These are phyloP conservation scores for Drosophila busckii DNA, from an alignment of 1,140 invertebrate species.

Conservation along the genomic window DNA sequence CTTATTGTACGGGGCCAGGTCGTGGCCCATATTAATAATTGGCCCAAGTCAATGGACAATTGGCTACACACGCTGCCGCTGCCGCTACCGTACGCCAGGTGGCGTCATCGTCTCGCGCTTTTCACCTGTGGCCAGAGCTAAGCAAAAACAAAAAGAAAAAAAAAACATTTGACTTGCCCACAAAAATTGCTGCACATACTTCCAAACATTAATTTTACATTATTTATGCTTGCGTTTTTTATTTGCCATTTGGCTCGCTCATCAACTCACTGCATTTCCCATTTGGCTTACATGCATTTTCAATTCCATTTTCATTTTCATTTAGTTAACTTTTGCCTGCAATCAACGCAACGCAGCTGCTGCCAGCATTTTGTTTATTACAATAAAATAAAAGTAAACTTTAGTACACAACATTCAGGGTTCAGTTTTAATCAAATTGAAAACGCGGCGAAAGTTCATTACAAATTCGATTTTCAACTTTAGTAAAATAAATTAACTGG, in stretches of 20 bases:
- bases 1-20: constrained; percentile 22
- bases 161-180: constrained; percentile 21
- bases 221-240: constrained; percentile 48
- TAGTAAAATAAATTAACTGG: too few relatives aligned
- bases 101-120: constrained; percentile 19
- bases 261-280: neutral
- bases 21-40: constrained; percentile 58
- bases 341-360: too few relatives aligned
- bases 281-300: neutral
- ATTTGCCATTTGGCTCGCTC: constrained; percentile 22
- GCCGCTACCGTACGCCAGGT: constrained; percentile 37
- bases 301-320: neutral
- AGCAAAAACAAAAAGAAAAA: constrained; percentile 6
- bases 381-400: too few relatives aligned
- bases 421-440: too few relatives aligned
- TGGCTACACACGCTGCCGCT: too few relatives aligned
- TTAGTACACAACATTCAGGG: too few relatives aligned
- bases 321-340: too few relatives aligned
- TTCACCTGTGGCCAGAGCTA: constrained; percentile 16
- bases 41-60: constrained; percentile 32
- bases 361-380: too few relatives aligned
- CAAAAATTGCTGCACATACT: constrained; percentile 41
- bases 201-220: constrained; percentile 54
- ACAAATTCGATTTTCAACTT: too few relatives aligned
- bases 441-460: too few relatives aligned